Percentiles rank a stretch among this genome's conserved stretches.
Evolutionary conservation across 1,140 invertebrate species (phyloP).

Genomic region (Copidosoma floridanum): DNA sequence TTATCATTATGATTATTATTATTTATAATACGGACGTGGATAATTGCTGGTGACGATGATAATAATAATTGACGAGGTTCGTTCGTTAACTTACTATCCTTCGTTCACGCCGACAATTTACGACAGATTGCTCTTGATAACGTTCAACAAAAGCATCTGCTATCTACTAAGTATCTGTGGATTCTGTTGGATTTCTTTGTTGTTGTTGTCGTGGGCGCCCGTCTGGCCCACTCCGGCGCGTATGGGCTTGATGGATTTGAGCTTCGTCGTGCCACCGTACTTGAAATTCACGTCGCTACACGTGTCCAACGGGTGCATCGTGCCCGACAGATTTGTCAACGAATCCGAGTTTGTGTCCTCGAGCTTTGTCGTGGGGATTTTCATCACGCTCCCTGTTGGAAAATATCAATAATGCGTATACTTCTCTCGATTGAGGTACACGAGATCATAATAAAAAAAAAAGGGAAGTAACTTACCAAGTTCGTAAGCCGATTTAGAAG

Average conservation of each 20-base stretch:
- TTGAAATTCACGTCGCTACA: slow-evolving; percentile 65
- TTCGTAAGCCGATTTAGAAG: slow-evolving; percentile 56
- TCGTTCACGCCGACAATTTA: too few relatives aligned
- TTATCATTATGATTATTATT: neutral
- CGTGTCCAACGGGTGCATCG: slow-evolving; percentile 60
- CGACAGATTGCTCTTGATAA: slow-evolving; percentile 34
- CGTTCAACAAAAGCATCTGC: slow-evolving; percentile 42
- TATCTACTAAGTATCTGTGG: slow-evolving; percentile 48
- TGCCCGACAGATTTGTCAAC: slow-evolving; percentile 39
- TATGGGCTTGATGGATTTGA: slow-evolving; percentile 60
- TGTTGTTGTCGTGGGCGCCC: slow-evolving; percentile 29
- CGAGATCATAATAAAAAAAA: too few relatives aligned
- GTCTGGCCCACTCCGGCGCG: slow-evolving; percentile 24
- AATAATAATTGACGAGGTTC: slow-evolving; percentile 30
- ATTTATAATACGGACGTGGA: too few relatives aligned
- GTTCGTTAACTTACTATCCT: neutral
- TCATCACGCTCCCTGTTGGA: slow-evolving; percentile 47
- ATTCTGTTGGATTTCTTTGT: slow-evolving; percentile 42
- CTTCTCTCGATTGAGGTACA: too few relatives aligned
- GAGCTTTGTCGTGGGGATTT: slow-evolving; percentile 53
- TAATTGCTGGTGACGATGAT: slow-evolving; percentile 14
- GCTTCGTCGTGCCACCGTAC: slow-evolving; percentile 66
- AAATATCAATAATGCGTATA: too few relatives aligned
- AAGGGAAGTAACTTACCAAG: slow-evolving; percentile 40
- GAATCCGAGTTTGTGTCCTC: slow-evolving; percentile 48